These are phyloP conservation scores for Falcunculus frontatus DNA, from an alignment of 2,113 vertebrate genomes.

Conservation along the genomic window DNA sequence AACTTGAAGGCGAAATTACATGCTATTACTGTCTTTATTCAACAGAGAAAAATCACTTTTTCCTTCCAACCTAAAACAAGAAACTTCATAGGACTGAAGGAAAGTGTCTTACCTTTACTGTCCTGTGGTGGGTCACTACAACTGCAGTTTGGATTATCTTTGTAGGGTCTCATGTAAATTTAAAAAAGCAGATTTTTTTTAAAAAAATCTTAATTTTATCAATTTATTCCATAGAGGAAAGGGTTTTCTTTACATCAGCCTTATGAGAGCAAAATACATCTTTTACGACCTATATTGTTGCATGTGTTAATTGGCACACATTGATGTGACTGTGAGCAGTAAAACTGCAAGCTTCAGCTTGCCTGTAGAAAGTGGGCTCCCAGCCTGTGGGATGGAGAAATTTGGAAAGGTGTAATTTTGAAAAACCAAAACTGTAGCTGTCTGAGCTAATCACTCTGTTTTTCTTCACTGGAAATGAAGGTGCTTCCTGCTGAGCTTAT, in stretches of 20 bases:
- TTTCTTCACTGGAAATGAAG: not conserved
- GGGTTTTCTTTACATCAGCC: not conserved
- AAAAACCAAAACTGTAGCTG: not conserved
- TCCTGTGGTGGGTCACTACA: not conserved
- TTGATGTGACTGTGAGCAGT: not conserved
- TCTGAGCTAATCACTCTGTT: not conserved
- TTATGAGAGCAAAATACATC: not conserved
- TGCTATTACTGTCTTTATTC: not conserved
- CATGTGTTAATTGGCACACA: not conserved
- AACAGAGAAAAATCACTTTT: not conserved
- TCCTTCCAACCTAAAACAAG: not conserved
- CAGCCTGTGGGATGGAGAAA: not conserved
- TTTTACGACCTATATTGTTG: not conserved
- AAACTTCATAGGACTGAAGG: not conserved
- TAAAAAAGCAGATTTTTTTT: not conserved
- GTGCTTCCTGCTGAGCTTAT: not conserved
- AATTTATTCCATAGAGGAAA: not conserved
- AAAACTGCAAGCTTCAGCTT: not conserved
- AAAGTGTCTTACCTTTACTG: not conserved
- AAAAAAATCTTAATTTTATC: not conserved
- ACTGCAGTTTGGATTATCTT: not conserved
- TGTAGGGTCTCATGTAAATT: not conserved
- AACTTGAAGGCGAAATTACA: not conserved
- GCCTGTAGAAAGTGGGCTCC: not conserved
- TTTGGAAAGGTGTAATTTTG: not conserved